Base-by-base conservation (phyloP, 2,888 invertebrate genomes). In the Himalopsyche anomala region DNA sequence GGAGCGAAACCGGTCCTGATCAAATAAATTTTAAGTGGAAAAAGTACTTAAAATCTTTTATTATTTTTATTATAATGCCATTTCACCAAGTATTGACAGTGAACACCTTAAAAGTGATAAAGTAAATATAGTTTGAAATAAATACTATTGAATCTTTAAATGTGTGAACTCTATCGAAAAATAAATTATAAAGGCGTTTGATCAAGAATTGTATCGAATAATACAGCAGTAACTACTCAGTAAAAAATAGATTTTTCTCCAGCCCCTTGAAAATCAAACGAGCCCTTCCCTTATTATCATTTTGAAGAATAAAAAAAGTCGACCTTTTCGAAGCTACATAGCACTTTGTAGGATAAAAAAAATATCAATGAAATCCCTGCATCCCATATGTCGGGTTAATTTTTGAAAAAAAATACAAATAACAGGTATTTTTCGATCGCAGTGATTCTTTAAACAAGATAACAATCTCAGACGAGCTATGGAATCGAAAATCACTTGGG, bases 311-410 rank as follows among this genome's bases (percentile, higher is more conserved):
- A 19, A 62, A 62, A n/a, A 62, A 28, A 62, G 8, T 4, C 62
- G 28, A 62, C 62, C 62, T 62, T 62, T 62, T 62, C 62, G 11
- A 62, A 19, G 62, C 62, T 62, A 19, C 62, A 15, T 28, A 62
- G 28, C 62, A 62, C 62, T 19, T 62, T 62, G 11, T 19, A 62
- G 62, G 19, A 11, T 19, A 6, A 19, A 62, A 62, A 62, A 28
- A 62, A 62, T 19, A 62, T 62, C 62, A 62, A 19, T 62, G 62
- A 62, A 62, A 62, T 62, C 62, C 62, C 62, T 62, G 62, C 62
- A 19, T 62, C 62, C 62, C 62, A 62, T 62, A 62, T 62, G 62
- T 6, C 62, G 62, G 62, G 62, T 19, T 62, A 62, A 62, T 62
- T 62, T 62, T 62, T n/a, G 5, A 62, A 19, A 62, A 62, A 62